phyloP scores from a whole-genome alignment of 2,888 invertebrate genomes.

The Sphaerophoria taeniata region DNA sequence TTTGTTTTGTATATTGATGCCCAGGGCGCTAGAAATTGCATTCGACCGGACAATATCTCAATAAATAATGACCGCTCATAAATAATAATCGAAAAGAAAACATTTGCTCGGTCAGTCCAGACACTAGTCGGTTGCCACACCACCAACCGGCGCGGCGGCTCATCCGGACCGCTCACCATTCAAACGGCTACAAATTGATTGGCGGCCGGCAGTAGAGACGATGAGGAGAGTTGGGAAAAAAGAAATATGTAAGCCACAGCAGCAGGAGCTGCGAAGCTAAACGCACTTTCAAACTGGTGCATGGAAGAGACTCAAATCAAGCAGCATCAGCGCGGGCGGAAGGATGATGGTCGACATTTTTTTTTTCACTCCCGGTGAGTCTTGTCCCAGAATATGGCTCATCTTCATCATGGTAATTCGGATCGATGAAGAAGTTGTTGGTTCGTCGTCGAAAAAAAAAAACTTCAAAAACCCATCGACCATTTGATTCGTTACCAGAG shows the following conservation, averaged over 20 bases:
- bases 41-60: constrained; percentile 80
- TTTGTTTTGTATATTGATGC: constrained; percentile 77
- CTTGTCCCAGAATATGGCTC: constrained; percentile 42
- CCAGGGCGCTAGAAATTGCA: constrained; percentile 80
- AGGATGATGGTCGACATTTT: constrained; percentile 56
- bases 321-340: constrained; percentile 52
- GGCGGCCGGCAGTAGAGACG: constrained; percentile 58
- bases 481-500: constrained; percentile 58
- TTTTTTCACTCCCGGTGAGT: background rate
- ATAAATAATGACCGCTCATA: constrained; percentile 81
- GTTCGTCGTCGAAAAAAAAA: constrained; percentile 36
- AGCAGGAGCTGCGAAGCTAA: constrained; percentile 50
- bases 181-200: constrained; percentile 73
- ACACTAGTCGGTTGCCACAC: too few relatives aligned
- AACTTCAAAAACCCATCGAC: constrained; percentile 11
- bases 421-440: constrained; percentile 46
- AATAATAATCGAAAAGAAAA: constrained; percentile 80
- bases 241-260: constrained; percentile 57
- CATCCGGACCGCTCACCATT: constrained; percentile 15
- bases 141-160: too few relatives aligned
- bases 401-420: constrained; percentile 69
- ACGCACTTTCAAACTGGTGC: constrained; percentile 4
- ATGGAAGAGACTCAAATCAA: background rate
- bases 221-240: too few relatives aligned
- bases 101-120: constrained; percentile 61